These are phyloP conservation scores for Drosophila mimica DNA, from an alignment of 2,888 invertebrate genomes.

Conservation along the genomic window DNA sequence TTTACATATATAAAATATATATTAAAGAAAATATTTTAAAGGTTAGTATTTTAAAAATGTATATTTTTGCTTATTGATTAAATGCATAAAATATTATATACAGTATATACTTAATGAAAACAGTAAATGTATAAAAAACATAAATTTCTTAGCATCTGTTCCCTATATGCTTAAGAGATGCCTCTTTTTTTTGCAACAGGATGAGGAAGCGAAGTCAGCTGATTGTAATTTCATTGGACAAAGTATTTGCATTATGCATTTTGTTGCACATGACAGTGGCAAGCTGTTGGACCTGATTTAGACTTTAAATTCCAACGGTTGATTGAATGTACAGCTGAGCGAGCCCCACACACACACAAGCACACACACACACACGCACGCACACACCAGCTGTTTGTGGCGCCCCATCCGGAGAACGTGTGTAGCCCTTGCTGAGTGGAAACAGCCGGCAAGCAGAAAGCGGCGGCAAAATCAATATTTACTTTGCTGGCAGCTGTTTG, in stretches of 20 bases:
- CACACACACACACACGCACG: constrained; percentile 3
- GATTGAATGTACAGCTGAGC: constrained; percentile 73
- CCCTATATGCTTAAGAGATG: neutral
- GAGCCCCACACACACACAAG: constrained; percentile 32
- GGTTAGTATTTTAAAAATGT: constrained; percentile 3
- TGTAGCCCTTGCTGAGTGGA: constrained; percentile 23
- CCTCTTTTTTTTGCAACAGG: neutral
- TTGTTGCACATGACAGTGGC: constrained; percentile 16
- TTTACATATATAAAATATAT: constrained; percentile 13
- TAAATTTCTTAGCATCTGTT: neutral
- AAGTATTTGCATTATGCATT: constrained; percentile 6
- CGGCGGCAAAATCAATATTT: constrained; percentile 68
- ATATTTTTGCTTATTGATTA: neutral
- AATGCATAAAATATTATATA: neutral
- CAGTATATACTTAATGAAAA: neutral
- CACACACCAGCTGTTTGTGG: constrained; percentile 51
- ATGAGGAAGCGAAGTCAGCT: neutral
- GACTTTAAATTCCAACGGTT: constrained; percentile 52
- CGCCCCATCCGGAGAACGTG: constrained; percentile 33
- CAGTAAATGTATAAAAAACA: neutral
- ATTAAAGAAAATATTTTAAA: neutral
- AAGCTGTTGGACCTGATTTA: constrained; percentile 32
- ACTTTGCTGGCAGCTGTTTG: constrained; percentile 69
- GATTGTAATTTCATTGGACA: neutral
- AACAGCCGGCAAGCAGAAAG: constrained; percentile 56